Evolutionary conservation across 2,797 vertebrate genomes (phyloP).

Genomic region (Mus spretus): DNA sequence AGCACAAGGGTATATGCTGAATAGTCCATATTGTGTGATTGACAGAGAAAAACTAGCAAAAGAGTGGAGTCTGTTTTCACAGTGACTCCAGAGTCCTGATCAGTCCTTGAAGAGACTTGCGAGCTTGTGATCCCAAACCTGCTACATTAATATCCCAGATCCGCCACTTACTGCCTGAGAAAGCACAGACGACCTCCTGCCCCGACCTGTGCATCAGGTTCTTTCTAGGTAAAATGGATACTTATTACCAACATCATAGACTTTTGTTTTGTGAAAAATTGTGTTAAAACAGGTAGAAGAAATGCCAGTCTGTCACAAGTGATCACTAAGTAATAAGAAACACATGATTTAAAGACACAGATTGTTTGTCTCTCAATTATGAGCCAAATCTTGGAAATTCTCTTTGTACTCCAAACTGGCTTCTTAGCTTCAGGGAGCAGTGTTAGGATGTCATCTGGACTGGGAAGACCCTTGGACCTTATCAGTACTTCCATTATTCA

Average conservation of each 20-base stretch:
- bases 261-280: not conserved
- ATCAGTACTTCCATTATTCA: not conserved
- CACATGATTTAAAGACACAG: no score
- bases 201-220: not conserved
- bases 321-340: not conserved
- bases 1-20: not conserved
- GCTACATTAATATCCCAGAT: not conserved
- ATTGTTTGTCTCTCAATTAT: no score
- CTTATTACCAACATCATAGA: not conserved
- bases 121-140: not conserved
- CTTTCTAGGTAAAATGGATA: not conserved
- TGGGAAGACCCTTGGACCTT: slow-evolving; percentile 8
- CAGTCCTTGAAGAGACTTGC: slow-evolving; percentile 7
- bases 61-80: not conserved
- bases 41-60: not conserved
- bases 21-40: not conserved
- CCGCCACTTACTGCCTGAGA: not conserved
- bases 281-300: slow-evolving; percentile 9
- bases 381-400: no score
- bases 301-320: not conserved
- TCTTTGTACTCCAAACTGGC: no score
- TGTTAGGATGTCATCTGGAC: not conserved
- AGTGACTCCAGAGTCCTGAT: not conserved
- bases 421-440: no score
- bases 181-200: not conserved